These are phyloP conservation scores for Ceraclea dissimilis DNA, from an alignment of 2,888 invertebrate species.

Conservation along the genomic window DNA sequence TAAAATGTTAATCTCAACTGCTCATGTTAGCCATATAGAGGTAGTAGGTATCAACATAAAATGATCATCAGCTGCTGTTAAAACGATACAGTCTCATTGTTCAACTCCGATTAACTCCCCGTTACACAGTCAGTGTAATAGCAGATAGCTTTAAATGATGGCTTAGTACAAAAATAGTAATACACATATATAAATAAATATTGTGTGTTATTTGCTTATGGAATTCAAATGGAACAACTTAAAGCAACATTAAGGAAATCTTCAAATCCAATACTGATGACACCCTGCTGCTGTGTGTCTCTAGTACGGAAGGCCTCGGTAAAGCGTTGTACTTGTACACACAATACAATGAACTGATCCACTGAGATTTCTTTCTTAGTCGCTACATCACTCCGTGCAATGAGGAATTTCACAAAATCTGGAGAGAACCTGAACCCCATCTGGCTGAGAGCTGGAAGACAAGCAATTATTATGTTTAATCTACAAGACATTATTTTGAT, in stretches of 20 bases:
- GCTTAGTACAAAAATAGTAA: no score
- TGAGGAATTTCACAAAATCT: constrained; percentile 66
- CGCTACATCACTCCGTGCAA: constrained; percentile 60
- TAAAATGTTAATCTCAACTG: no score
- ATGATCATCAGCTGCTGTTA: no score
- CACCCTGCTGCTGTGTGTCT: constrained; percentile 73
- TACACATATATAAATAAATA: no score
- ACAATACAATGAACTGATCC: constrained; percentile 82
- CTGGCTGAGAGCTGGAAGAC: constrained; percentile 61
- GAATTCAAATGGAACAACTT: constrained; percentile 55
- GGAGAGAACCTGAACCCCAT: constrained; percentile 85
- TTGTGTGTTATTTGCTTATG: no score
- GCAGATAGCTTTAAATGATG: no score
- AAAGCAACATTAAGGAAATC: constrained; percentile 83
- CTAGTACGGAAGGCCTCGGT: constrained; percentile 79
- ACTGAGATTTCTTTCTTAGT: constrained; percentile 62
- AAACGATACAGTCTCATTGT: no score
- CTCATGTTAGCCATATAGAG: no score
- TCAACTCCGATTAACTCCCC: no score
- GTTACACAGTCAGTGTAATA: no score
- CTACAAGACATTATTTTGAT: no score
- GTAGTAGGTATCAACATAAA: no score
- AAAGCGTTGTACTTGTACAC: constrained; percentile 82
- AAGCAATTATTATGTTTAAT: neutral
- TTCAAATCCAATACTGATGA: constrained; percentile 81